Evolutionary conservation across 2,797 vertebrate species (phyloP).

Genomic region (Geotrypetes seraphini): DNA sequence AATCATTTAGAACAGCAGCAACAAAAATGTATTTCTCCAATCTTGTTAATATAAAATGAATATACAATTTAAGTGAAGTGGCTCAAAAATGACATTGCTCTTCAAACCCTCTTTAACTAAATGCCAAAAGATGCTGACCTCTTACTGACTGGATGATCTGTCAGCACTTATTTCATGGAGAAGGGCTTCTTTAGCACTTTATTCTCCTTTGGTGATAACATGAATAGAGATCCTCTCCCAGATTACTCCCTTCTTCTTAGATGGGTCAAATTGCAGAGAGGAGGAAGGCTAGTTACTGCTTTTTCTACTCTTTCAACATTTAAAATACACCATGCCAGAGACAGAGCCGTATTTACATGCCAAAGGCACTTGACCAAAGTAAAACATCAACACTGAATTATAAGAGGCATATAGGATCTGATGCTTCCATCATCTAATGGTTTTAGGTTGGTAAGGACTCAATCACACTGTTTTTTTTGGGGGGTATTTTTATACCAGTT

Average conservation of each 20-base stretch:
- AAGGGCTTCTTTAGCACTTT: constrained; percentile 27
- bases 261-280: constrained; percentile 2
- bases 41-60: too few species aligned
- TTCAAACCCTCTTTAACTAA: constrained; percentile 13
- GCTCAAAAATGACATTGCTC: too few species aligned
- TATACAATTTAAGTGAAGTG: too few species aligned
- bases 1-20: too few species aligned
- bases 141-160: constrained; percentile 40
- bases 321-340: constrained; percentile 16
- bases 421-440: too few species aligned
- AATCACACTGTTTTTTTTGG: too few species aligned
- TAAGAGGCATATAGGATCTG: too few species aligned
- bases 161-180: constrained; percentile 34
- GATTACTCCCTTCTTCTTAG: constrained; percentile 33
- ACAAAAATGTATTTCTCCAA: too few species aligned
- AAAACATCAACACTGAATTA: too few species aligned
- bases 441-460: too few species aligned
- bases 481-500: too few species aligned
- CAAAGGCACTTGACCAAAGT: constrained; percentile 22
- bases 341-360: constrained; percentile 24
- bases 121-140: constrained; percentile 36
- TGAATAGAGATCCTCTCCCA: constrained; percentile 38
- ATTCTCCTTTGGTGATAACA: constrained; percentile 27
- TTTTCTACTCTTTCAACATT: constrained; percentile 48
- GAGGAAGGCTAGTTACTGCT: constrained; percentile 36